Conservation (phyloP, 2,113 vertebrate species). For the Barnardius zonarius region DNA sequence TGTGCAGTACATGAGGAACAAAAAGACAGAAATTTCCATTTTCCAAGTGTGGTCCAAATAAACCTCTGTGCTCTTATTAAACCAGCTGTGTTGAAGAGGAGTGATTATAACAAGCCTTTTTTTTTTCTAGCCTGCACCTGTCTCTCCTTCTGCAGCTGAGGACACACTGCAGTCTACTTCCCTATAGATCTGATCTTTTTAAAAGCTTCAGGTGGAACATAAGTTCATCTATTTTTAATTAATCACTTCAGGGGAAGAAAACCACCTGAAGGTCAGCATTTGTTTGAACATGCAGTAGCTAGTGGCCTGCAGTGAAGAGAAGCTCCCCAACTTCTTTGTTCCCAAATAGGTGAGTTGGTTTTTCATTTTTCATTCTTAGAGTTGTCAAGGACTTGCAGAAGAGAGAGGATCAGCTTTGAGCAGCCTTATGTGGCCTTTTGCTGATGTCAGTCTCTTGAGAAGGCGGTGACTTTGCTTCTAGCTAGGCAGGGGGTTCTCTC, state of each 20-base stretch:
- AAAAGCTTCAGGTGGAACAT: conserved; percentile 12
- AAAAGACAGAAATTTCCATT: conserved; percentile 41
- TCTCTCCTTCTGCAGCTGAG: not conserved
- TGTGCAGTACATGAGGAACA: not conserved
- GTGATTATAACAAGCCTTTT: not conserved
- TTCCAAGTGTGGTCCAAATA: conserved; percentile 5
- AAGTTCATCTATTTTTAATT: not conserved
- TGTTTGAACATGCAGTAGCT: not conserved
- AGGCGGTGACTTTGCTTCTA: not conserved
- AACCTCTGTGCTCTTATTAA: conserved; percentile 39
- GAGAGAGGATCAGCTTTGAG: not conserved
- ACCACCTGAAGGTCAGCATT: not conserved
- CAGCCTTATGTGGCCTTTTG: fast-evolving
- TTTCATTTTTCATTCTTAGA: not conserved
- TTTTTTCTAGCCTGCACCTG: conserved; percentile 16
- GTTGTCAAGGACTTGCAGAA: not conserved
- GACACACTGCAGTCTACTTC: not conserved
- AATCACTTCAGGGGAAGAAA: not conserved
- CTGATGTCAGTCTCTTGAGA: not conserved
- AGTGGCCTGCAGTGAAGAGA: not conserved
- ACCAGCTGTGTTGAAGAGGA: conserved; percentile 48
- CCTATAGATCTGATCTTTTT: not conserved
- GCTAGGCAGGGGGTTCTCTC: not conserved
- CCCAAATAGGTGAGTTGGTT: not conserved
- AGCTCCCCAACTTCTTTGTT: not conserved